These are phyloP conservation scores for Eulithis testata DNA, from an alignment of 2,888 invertebrate genomes.

Conservation along the genomic window DNA sequence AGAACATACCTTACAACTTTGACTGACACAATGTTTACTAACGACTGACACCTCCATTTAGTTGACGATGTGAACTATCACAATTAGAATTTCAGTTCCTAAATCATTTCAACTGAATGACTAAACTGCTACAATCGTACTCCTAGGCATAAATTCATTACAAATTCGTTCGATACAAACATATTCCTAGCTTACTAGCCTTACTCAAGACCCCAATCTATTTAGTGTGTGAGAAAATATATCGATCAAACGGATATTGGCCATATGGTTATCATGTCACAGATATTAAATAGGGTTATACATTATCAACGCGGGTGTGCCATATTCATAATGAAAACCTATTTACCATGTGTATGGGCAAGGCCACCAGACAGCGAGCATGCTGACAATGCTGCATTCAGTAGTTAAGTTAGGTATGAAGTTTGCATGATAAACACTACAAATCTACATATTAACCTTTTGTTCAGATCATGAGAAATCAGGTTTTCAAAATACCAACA, in stretches of 20 bases:
- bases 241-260: slow-evolving; percentile 3
- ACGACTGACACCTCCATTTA: slow-evolving; percentile 6
- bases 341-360: slow-evolving; percentile 46
- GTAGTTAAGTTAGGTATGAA: not conserved
- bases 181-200: too few relatives aligned
- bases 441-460: not conserved
- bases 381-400: slow-evolving; percentile 17
- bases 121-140: too few relatives aligned
- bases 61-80: slow-evolving; percentile 20
- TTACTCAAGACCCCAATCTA: too few relatives aligned
- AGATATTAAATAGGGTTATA: slow-evolving; percentile 30
- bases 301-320: slow-evolving; percentile 41
- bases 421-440: not conserved
- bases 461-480: not conserved
- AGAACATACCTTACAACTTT: slow-evolving; percentile 5
- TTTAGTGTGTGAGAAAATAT: too few relatives aligned
- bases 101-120: too few relatives aligned
- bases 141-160: too few relatives aligned
- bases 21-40: slow-evolving; percentile 24
- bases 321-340: slow-evolving; percentile 42
- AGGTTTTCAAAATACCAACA: too few relatives aligned
- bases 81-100: slow-evolving; percentile 1
- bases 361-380: slow-evolving; percentile 44
- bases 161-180: too few relatives aligned
- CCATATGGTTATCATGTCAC: slow-evolving; percentile 7